These are phyloP conservation scores for Xiphophorus maculatus DNA, from an alignment of 2,113 vertebrate genomes.

Conservation along the genomic window DNA sequence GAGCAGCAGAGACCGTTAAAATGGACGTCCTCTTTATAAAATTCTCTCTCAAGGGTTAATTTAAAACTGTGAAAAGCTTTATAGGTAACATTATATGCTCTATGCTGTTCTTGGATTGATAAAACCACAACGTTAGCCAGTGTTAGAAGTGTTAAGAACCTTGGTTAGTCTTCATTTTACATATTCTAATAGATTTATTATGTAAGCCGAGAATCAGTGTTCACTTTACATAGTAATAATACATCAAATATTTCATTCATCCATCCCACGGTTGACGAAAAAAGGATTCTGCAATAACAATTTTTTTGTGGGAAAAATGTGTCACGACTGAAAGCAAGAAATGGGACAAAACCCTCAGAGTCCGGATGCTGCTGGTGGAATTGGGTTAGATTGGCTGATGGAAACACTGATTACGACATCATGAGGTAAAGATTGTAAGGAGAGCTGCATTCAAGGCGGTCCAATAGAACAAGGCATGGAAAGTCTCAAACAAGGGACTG, in stretches of 20 bases:
- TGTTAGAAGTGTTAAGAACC: not conserved
- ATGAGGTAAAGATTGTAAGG: not conserved
- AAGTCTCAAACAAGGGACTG: not conserved
- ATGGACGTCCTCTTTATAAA: slow-evolving; percentile 1
- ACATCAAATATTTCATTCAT: not conserved
- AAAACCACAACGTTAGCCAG: not conserved
- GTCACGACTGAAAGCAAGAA: not conserved
- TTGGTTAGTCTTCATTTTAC: not conserved
- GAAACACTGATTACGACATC: not conserved
- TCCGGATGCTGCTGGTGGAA: not conserved
- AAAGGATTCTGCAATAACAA: not conserved
- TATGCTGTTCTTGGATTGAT: not conserved
- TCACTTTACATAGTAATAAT: not conserved
- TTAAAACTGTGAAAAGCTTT: not conserved
- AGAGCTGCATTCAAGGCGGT: not conserved
- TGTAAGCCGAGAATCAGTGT: not conserved
- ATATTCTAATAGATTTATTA: not conserved
- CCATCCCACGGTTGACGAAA: not conserved
- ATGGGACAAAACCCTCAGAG: not conserved
- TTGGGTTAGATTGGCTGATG: not conserved
- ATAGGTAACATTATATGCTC: not conserved
- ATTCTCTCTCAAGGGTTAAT: not conserved
- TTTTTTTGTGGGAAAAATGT: not conserved
- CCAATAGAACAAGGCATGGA: not conserved
- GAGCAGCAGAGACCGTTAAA: not conserved